Base-by-base conservation (phyloP, 2,888 invertebrate genomes). In the Eupeodes latifasciatus region DNA sequence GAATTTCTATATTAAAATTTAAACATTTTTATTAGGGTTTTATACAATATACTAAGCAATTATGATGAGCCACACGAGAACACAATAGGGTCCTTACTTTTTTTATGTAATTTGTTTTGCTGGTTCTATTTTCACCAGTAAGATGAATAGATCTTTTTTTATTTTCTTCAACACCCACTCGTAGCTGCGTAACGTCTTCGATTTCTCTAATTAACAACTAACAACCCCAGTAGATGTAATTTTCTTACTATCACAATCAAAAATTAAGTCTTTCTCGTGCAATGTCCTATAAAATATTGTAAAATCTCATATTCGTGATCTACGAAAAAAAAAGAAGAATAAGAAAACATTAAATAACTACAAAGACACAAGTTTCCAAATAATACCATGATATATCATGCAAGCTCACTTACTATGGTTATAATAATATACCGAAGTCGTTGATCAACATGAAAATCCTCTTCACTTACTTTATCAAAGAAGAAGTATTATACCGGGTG, bases 401-500 rank as follows among this genome's bases (percentile, higher is more conserved):
- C 36, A 61, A n/a, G 59, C 36, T 59, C 10, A 36, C 57, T n/a
- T 14, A n/a, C 59, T 34, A 36, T 6, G 9, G 2, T 40, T 9
- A 5, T 40, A 40, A 51, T 51, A 51, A 34, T 59, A 34, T 36
- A 40, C 61, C 36, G 9, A 40, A 7, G 40, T 40, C 2, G n/a
- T 36, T 61, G 34, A 61, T 6, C n/a, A 16, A 61, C 61, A 61
- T n/a, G 11, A 40, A 61, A 61, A 61, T 40, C 61, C 36, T 61
- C 61, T 61, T 61, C 61, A 61, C 61, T 61, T 61, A 61, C 61
- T 61, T 61, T 40, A 40, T 61, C 40, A 61, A 40, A 61, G 36
- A 61, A n/a, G 36, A 40, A 36, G 10, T 16, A 61, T 14, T 16
- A 61, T 14, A 9, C 9, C 4, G 5, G 19, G 19, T 6, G 7